A percentile compares a stretch with the other conserved stretches of the same genome.
phyloP scores from a whole-genome alignment of 2,888 invertebrate species.

The Globia sparganii region DNA sequence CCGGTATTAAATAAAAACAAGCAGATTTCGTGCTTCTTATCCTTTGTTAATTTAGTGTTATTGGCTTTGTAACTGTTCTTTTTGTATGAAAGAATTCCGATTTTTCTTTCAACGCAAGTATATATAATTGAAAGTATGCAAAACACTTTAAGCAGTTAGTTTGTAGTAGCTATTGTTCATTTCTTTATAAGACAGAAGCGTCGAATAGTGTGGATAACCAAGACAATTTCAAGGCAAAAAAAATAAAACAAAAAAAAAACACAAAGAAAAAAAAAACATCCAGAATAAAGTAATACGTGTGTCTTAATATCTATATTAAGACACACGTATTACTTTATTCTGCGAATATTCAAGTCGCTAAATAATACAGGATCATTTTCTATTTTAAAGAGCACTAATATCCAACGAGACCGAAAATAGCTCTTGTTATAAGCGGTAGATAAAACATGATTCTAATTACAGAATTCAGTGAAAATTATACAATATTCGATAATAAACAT shows the following conservation, averaged over 20 bases:
- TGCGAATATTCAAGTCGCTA: background rate
- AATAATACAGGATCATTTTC: background rate
- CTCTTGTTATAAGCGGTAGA: background rate
- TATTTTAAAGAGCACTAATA: background rate
- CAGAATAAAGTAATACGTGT: no score
- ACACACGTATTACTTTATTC: background rate
- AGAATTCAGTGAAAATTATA: slow-evolving; percentile 28
- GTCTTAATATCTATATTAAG: no score
- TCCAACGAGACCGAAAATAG: background rate
- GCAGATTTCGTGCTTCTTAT: slow-evolving; percentile 34
- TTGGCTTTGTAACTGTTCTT: slow-evolving; percentile 2
- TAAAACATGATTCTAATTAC: slow-evolving; percentile 27
- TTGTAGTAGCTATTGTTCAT: background rate
- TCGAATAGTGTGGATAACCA: no score
- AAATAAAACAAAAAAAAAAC: no score
- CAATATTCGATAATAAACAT: slow-evolving; percentile 16
- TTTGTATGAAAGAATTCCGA: background rate
- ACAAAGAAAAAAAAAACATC: no score
- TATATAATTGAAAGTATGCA: background rate
- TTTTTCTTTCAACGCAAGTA: background rate
- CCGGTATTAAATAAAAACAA: slow-evolving; percentile 51
- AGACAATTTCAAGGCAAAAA: no score
- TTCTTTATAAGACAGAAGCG: no score
- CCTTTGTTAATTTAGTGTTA: slow-evolving; percentile 44
- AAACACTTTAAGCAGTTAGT: background rate